These are phyloP conservation scores for Pseudomyrmex pallidus DNA, from an alignment of 1,140 invertebrate species.

Conservation along the genomic window DNA sequence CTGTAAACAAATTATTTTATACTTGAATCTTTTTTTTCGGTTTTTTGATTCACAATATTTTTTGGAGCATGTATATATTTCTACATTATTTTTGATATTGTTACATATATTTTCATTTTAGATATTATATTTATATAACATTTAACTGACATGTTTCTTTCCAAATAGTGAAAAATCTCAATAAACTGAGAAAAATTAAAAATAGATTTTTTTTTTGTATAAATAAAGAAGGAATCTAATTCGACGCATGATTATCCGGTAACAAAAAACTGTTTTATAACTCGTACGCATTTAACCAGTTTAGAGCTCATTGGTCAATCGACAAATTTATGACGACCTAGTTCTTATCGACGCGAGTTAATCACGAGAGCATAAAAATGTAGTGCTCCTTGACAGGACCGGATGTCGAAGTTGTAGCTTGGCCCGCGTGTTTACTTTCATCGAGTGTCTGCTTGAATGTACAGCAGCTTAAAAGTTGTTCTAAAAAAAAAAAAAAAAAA, in stretches of 20 bases:
- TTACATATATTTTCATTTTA: no score
- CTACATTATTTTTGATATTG: no score
- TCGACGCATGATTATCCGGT: neutral
- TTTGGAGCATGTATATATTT: no score
- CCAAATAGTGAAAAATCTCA: no score
- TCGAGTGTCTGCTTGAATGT: neutral
- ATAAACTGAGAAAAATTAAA: no score
- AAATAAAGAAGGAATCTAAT: neutral
- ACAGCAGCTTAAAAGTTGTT: neutral
- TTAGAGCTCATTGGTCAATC: slow-evolving; percentile 1
- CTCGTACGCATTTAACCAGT: slow-evolving; percentile 11
- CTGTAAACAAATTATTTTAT: neutral
- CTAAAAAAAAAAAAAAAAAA: neutral
- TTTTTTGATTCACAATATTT: neutral
- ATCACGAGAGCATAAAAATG: slow-evolving; percentile 1
- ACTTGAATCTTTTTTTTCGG: neutral
- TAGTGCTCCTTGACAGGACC: neutral
- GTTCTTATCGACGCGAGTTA: slow-evolving; percentile 17
- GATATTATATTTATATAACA: no score
- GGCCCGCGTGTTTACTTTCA: neutral
- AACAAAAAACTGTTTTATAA: neutral
- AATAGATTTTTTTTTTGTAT: no score
- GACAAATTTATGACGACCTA: slow-evolving; percentile 2
- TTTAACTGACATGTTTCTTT: no score
- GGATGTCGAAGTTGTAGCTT: slow-evolving; percentile 1